These are phyloP conservation scores for Anomalospiza imberbis DNA, from an alignment of 2,797 vertebrate genomes.

Conservation along the genomic window DNA sequence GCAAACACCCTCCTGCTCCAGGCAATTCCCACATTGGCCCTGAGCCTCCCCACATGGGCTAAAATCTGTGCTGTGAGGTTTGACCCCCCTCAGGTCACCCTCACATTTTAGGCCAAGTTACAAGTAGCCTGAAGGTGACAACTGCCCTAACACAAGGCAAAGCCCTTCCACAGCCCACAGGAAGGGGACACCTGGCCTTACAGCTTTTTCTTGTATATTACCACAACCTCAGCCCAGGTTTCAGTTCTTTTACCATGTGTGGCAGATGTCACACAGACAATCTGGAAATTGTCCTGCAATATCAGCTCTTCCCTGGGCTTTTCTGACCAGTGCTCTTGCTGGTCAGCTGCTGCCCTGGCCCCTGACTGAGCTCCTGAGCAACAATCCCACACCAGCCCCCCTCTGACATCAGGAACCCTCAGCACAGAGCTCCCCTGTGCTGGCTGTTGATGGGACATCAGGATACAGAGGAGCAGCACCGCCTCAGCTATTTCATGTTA, in stretches of 20 bases:
- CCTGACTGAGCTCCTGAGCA: background rate
- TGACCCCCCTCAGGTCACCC: background rate
- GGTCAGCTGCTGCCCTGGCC: background rate
- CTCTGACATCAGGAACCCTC: background rate
- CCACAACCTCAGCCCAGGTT: background rate
- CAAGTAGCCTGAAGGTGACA: background rate
- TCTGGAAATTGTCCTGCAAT: background rate
- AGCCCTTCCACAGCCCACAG: background rate
- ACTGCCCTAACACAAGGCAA: rapidly evolving
- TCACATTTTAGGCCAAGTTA: background rate
- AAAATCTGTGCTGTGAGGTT: background rate
- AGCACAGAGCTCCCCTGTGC: background rate
- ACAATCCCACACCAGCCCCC: background rate
- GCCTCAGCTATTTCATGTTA: background rate
- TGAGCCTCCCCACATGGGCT: background rate
- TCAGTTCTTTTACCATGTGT: background rate
- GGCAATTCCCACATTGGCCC: background rate
- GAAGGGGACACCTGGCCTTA: background rate
- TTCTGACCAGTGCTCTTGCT: background rate
- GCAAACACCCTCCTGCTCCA: background rate
- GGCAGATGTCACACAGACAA: background rate
- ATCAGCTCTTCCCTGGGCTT: background rate
- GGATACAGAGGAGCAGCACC: background rate
- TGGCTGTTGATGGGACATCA: background rate
- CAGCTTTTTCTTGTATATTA: background rate